These are phyloP conservation scores for Cenopis cana DNA, from an alignment of 2,888 invertebrate genomes.

Conservation along the genomic window DNA sequence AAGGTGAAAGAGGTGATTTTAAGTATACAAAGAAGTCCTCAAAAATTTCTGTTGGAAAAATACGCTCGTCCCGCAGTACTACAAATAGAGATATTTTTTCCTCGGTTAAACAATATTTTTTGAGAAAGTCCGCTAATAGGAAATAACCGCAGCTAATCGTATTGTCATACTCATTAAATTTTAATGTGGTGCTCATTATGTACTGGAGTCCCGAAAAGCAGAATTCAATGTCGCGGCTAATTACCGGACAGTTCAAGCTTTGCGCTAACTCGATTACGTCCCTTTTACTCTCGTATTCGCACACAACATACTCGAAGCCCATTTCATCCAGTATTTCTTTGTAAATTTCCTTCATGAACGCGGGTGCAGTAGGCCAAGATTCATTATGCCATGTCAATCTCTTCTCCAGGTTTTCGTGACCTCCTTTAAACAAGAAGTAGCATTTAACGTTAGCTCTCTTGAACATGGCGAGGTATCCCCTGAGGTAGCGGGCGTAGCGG, in stretches of 20 bases:
- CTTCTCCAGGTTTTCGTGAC: constrained; percentile 19
- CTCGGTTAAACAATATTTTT: constrained; percentile 10
- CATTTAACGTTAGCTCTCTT: constrained; percentile 35
- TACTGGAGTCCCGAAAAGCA: constrained; percentile 37
- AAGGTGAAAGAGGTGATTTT: not conserved
- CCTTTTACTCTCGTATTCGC: constrained; percentile 37
- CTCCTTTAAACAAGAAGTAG: constrained; percentile 42
- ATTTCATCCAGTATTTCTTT: constrained; percentile 34
- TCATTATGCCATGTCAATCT: not conserved
- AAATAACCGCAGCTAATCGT: constrained; percentile 30
- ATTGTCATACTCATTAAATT: constrained; percentile 17
- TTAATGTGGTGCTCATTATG: constrained; percentile 13
- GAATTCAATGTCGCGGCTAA: constrained; percentile 37
- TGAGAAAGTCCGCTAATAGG: constrained; percentile 20
- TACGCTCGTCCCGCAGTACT: constrained; percentile 21
- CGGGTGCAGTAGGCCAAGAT: not conserved
- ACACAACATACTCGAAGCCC: constrained; percentile 20
- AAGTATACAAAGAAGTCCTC: constrained; percentile 45
- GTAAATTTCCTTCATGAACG: constrained; percentile 27
- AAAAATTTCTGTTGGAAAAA: constrained; percentile 25
- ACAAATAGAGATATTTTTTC: constrained; percentile 35
- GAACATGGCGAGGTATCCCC: constrained; percentile 31
- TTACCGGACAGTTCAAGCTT: constrained; percentile 32
- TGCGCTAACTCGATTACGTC: constrained; percentile 36
- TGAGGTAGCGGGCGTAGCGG: constrained; percentile 30